Conservation (phyloP, 1,140 invertebrate species). For the Acromyrmex echinatior region DNA sequence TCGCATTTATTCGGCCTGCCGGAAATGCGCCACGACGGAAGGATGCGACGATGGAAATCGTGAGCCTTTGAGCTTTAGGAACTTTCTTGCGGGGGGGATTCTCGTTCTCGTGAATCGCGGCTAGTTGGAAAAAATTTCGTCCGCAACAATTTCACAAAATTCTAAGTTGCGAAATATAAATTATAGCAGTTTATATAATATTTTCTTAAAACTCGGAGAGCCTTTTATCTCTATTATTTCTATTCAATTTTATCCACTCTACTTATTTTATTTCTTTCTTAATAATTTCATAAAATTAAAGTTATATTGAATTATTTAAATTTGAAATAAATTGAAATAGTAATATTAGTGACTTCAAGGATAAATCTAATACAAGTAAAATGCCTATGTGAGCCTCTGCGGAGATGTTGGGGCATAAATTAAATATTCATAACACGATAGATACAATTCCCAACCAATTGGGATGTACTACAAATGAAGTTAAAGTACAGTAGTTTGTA, state of each 20-base stretch:
- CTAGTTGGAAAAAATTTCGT: not conserved
- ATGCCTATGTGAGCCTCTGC: no score
- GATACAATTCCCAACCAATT: no score
- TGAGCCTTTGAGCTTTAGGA: not conserved
- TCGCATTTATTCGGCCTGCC: slow-evolving; percentile 55
- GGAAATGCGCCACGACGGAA: slow-evolving; percentile 50
- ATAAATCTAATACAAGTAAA: no score
- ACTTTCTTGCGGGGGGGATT: not conserved
- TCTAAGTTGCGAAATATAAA: no score
- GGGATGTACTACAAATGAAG: no score
- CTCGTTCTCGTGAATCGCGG: not conserved
- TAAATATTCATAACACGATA: no score
- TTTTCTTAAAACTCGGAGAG: not conserved
- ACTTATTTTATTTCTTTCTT: not conserved
- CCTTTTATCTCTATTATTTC: not conserved
- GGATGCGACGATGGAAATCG: slow-evolving; percentile 34
- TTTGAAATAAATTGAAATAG: no score
- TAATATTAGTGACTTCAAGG: no score
- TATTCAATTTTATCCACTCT: not conserved
- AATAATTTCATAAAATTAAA: not conserved
- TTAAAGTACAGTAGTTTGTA: no score
- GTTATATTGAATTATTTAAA: no score
- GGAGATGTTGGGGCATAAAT: no score
- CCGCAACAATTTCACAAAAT: not conserved
- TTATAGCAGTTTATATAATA: not conserved